Conservation (phyloP, 2,113 vertebrate genomes). For the Tamias sibiricus region DNA sequence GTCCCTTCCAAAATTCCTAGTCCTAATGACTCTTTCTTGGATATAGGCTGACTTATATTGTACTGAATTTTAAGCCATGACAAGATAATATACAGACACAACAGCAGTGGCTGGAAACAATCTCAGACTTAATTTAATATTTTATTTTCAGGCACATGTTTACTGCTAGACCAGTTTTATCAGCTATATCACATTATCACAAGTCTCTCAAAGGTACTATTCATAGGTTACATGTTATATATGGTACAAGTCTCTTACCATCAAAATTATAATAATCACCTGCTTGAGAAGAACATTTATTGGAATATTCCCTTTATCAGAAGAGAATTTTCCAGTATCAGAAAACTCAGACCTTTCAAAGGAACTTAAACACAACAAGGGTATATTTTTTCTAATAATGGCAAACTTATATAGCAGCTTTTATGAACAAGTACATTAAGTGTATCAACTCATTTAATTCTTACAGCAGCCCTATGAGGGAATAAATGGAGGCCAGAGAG, state of each 20-base stretch:
- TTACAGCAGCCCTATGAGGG: neutral
- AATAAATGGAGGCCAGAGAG: neutral
- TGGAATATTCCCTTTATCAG: neutral
- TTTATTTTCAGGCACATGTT: neutral
- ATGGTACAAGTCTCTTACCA: neutral
- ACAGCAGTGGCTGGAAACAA: neutral
- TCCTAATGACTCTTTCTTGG: neutral
- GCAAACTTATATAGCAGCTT: neutral
- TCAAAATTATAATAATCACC: conserved; percentile 13
- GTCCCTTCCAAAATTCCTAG: neutral
- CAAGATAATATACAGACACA: neutral
- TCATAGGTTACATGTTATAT: neutral
- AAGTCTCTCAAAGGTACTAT: neutral
- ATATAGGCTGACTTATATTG: neutral
- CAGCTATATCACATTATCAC: neutral
- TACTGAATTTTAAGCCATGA: conserved; percentile 20
- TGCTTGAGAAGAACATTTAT: neutral
- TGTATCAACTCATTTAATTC: neutral
- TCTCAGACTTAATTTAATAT: neutral
- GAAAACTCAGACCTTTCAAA: conserved; percentile 6
- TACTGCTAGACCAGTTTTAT: neutral
- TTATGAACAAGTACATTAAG: neutral
- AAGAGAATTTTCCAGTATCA: neutral
- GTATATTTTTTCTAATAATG: neutral
- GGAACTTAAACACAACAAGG: neutral